phyloP scores from a whole-genome alignment of 2,888 invertebrate species.

The Drosophila helvetica region DNA sequence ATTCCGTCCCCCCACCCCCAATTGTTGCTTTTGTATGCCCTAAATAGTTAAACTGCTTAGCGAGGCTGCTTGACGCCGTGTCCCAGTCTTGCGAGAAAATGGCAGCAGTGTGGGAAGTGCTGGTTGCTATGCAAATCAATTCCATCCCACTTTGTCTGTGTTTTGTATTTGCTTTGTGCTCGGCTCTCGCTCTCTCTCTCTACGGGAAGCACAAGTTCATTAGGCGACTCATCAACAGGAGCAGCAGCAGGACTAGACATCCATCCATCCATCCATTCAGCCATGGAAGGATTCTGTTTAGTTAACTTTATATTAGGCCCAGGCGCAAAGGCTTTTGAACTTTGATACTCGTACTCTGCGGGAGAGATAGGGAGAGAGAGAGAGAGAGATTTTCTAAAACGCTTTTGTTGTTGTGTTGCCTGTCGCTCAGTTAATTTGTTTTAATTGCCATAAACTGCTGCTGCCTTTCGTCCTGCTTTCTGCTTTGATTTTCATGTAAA shows the following conservation, averaged over 20 bases:
- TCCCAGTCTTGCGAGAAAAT: constrained; percentile 43
- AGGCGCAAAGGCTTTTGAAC: constrained; percentile 65
- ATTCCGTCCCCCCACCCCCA: constrained; percentile 5
- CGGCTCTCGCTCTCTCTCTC: background rate
- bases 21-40: constrained; percentile 59
- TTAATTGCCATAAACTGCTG: constrained; percentile 73
- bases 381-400: constrained; percentile 42
- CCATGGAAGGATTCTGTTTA: constrained; percentile 50
- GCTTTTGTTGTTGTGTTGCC: constrained; percentile 28
- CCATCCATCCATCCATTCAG: constrained; percentile 13
- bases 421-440: constrained; percentile 56
- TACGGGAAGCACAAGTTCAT: constrained; percentile 62
- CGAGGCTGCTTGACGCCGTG: constrained; percentile 32
- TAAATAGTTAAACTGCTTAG: constrained; percentile 80
- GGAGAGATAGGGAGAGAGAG: no score
- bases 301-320: constrained; percentile 61
- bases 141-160: constrained; percentile 51
- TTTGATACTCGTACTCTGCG: constrained; percentile 55
- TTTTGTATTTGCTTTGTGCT: constrained; percentile 16
- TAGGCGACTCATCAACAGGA: constrained; percentile 55
- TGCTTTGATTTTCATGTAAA: constrained; percentile 61
- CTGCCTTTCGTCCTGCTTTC: constrained; percentile 8
- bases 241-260: background rate
- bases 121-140: constrained; percentile 78
- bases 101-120: background rate